Evolutionary conservation across 2,797 vertebrate species (phyloP).

Genomic region (Clarias fuscus): DNA sequence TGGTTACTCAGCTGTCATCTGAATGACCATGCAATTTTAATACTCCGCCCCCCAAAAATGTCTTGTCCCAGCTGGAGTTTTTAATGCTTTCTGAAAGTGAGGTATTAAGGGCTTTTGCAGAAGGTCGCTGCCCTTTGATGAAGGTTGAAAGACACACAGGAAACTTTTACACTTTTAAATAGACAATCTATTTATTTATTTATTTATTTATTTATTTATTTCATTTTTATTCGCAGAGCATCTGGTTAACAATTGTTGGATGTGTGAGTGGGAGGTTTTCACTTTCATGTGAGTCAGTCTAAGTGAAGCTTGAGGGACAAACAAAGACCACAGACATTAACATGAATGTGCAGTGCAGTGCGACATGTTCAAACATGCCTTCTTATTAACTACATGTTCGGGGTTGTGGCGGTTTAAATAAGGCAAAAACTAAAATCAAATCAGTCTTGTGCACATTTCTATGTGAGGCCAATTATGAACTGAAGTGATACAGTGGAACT

Average conservation of each 20-base stretch:
- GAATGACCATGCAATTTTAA: constrained; percentile 23
- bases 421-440: too few relatives aligned
- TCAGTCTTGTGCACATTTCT: neutral
- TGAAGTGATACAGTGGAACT: neutral
- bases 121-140: neutral
- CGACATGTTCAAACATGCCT: neutral
- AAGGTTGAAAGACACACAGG: neutral
- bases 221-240: neutral
- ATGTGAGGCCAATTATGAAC: neutral
- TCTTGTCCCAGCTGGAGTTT: constrained; percentile 1
- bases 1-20: constrained; percentile 25
- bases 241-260: neutral
- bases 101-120: neutral
- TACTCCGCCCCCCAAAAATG: neutral
- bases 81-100: constrained; percentile 5
- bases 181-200: too few relatives aligned
- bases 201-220: too few relatives aligned
- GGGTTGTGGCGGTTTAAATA: neutral
- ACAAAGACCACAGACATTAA: neutral
- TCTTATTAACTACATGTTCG: neutral
- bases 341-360: neutral
- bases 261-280: neutral
- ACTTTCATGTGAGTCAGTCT: neutral
- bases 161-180: too few relatives aligned
- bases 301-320: neutral